These are phyloP conservation scores for Cantharis rustica DNA, from an alignment of 2,888 invertebrate species.

Conservation along the genomic window DNA sequence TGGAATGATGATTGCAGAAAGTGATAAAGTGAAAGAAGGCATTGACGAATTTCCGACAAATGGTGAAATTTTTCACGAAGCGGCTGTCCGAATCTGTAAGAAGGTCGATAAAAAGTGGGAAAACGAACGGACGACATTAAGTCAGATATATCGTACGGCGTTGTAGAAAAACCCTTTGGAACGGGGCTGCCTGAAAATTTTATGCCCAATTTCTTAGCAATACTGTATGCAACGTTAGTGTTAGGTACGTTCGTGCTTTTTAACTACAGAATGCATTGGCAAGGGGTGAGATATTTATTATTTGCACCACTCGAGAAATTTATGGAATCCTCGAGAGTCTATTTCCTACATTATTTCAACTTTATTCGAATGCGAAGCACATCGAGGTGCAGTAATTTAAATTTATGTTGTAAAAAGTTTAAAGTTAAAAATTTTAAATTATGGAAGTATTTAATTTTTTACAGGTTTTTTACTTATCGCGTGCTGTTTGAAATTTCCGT, in stretches of 20 bases:
- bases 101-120: constrained; percentile 38
- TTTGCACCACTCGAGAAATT: constrained; percentile 26
- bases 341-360: constrained; percentile 19
- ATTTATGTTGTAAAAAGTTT: constrained; percentile 5
- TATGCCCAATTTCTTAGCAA: constrained; percentile 42
- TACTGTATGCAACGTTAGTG: constrained; percentile 14
- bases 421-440: constrained; percentile 2
- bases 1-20: constrained; percentile 21
- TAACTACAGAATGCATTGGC: constrained; percentile 24
- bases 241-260: constrained; percentile 18
- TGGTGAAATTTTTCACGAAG: constrained; percentile 36
- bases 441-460: constrained; percentile 2
- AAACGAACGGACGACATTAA: constrained; percentile 39
- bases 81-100: constrained; percentile 32
- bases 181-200: constrained; percentile 38
- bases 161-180: constrained; percentile 27
- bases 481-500: constrained; percentile 3
- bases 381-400: constrained; percentile 3
- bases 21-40: constrained; percentile 32
- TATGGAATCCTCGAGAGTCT: constrained; percentile 27
- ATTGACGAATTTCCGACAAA: constrained; percentile 40
- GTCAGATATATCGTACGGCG: constrained; percentile 37
- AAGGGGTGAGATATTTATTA: constrained; percentile 24
- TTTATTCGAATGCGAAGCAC: background rate
- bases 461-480: background rate